phyloP scores from a whole-genome alignment of 2,888 invertebrate species.

The Sesia apiformis region DNA sequence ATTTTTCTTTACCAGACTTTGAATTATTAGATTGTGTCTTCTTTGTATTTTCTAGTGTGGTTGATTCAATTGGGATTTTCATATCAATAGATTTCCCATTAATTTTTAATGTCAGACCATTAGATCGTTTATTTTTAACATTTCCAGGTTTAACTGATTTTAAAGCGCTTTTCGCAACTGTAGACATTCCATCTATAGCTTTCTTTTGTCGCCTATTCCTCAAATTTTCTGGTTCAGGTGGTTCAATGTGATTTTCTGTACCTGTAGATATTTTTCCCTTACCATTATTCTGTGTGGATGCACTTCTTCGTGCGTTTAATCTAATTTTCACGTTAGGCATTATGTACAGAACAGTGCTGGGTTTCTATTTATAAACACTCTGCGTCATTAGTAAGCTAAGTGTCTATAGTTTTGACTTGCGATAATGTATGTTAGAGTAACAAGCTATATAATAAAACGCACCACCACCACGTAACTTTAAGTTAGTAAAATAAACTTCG shows the following conservation, averaged over 20 bases:
- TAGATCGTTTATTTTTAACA: no score
- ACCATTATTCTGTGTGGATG: constrained; percentile 28
- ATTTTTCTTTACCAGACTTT: no score
- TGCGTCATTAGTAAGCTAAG: constrained; percentile 45
- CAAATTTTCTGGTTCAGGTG: not conserved
- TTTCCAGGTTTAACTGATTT: no score
- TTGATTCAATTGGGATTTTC: no score
- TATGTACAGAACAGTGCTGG: constrained; percentile 1
- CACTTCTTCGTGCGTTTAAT: constrained; percentile 43
- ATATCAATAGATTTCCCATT: no score
- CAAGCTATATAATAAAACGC: constrained; percentile 13
- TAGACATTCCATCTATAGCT: no score
- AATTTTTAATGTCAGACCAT: no score
- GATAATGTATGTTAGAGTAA: constrained; percentile 12
- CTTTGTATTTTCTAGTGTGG: no score
- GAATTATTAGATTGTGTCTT: no score
- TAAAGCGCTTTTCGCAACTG: no score
- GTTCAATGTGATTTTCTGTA: constrained; percentile 9
- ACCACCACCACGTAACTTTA: constrained; percentile 53
- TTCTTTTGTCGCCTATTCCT: not conserved
- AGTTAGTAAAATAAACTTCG: constrained; percentile 20
- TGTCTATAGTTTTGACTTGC: not conserved
- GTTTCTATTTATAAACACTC: constrained; percentile 7
- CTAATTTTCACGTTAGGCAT: constrained; percentile 64
- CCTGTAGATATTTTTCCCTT: constrained; percentile 39